Evolutionary conservation across 2,113 vertebrate species (phyloP), one percentile per base, ranked within the genome.

Genomic region (Felis chaus): DNA sequence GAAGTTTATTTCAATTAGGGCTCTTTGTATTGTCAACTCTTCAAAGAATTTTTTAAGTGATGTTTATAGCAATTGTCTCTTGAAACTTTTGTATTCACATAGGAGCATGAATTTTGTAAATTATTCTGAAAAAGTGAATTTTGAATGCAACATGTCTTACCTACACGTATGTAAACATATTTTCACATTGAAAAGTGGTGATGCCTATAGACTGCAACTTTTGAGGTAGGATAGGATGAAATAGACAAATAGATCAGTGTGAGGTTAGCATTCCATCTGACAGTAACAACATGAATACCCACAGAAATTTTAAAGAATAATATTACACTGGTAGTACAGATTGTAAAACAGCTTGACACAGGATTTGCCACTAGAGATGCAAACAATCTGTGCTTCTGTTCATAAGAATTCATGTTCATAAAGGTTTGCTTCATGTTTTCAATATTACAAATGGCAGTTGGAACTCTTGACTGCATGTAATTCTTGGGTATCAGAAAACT

Each of bases 321-420:
- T 48, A n/a, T n/a, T 91, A n/a, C 14, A 39, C 14, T 63, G 7
- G 19, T 88, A 83, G 13, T 25, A 55, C 4, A 92, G 74, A 53
- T 29, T 71, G n/a, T 88, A 63, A 94, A 96, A 81, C 82, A 93
- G 65, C 74, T 82, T 78, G 85, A 96, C 76, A 91, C 33, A 95
- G 19, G 11, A 73, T 41, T 55, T 89, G 4, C 53, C 65, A 39
- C n/a, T 39, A 36, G 69, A 93, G 39, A 82, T 3, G 4, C 50
- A 84, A 41, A 61, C 39, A 57, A 5, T 69, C 63, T 89, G 55
- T 89, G 11, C 66, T 91, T 97, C 73, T 97, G 10, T 74, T 86
- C 65, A 65, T 69, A 76, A 53, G 16, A 85, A 55, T n/a, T 45
- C 19, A 45, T 94, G 36, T 89, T 91, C 68, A 33, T 19, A 55